These are phyloP conservation scores for Hydrozoanthus gracilis DNA, from an alignment of 92 coral and sea anemone species.

Conservation along the genomic window DNA sequence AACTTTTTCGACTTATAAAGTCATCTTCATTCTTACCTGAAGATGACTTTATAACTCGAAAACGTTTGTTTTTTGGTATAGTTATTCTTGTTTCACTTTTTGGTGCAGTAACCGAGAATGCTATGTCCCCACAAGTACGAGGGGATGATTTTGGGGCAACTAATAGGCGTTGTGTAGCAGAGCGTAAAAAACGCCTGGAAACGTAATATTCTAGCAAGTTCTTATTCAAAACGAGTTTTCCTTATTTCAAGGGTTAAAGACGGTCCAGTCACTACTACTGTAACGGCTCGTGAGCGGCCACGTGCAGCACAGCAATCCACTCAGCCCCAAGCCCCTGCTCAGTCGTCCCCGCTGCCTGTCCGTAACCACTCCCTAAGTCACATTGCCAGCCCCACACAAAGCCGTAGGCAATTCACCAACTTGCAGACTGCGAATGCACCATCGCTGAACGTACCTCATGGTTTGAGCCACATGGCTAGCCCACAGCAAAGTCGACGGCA, in stretches of 20 bases:
- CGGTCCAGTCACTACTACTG: constrained; percentile 92
- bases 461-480: constrained; percentile 77
- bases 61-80: too few relatives aligned
- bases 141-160: too few relatives aligned
- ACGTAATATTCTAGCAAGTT: neutral
- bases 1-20: too few relatives aligned
- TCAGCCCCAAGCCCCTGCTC: constrained; percentile 50
- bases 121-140: too few relatives aligned
- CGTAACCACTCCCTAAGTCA: constrained; percentile 62
- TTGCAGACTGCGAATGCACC: constrained; percentile 60
- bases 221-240: neutral
- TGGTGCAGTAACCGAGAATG: too few relatives aligned
- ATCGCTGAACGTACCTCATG: constrained; percentile 55
- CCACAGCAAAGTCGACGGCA: constrained; percentile 78
- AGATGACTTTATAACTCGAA: too few relatives aligned
- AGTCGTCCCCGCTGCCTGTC: constrained; percentile 32
- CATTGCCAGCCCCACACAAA: constrained; percentile 89
- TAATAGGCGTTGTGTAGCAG: too few relatives aligned
- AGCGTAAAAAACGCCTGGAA: too few relatives aligned
- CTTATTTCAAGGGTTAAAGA: constrained; percentile 36
- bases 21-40: too few relatives aligned
- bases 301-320: constrained; percentile 75
- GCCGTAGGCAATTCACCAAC: constrained; percentile 75
- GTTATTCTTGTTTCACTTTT: too few relatives aligned
- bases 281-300: constrained; percentile 92